Evolutionary conservation across 2,113 vertebrate genomes (phyloP), one percentile per base, ranked within the genome.

Genomic region (Brienomyrus brachyistius): DNA sequence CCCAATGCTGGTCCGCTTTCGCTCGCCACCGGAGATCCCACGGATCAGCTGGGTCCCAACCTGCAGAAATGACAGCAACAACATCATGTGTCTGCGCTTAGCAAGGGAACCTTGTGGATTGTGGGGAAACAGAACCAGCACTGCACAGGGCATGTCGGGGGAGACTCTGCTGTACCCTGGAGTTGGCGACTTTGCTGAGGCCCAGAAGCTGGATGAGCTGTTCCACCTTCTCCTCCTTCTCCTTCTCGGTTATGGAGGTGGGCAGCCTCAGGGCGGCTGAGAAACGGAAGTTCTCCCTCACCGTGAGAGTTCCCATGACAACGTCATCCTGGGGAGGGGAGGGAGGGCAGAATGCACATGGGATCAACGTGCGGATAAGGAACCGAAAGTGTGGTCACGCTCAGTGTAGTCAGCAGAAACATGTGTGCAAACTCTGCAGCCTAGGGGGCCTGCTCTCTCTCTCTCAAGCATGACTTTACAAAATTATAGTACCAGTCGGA

Each of bases 281-380:
- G 92, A 99, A 99, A 86, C 96, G 94, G 13, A 99, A 91, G 80
- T 99, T 99, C 93, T 99, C 98, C 94, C 97, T 96, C 62, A 99
- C 97, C 0, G 98, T 98, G 93, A 99, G 92, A 0, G 97, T 98
- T 23, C 97, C 98, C 98, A 99, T 98, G 90, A 99, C 97, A 4
- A 98, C 95, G 86, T 99, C 98, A 80, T 99, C 98, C 97, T 99
- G 77, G 5, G 27, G 19, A 8, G 90, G 45, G 43, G 5, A 56
- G 43, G 31, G 2, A 66, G 21, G 31, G 31, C 48, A 84, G 1
- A 15, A 1, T 27, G 13, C 17, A 27, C 5, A 40, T 66, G 87
- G 21, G 50, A 31, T 54, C 45, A 15, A 47, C 13, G 15, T 47
- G 43, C 3, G 40, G 8, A 23, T 17, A 35, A 88, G 86, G 54